Evolutionary conservation across 2,113 vertebrate genomes (phyloP).

Genomic region (Macquaria australasica): DNA sequence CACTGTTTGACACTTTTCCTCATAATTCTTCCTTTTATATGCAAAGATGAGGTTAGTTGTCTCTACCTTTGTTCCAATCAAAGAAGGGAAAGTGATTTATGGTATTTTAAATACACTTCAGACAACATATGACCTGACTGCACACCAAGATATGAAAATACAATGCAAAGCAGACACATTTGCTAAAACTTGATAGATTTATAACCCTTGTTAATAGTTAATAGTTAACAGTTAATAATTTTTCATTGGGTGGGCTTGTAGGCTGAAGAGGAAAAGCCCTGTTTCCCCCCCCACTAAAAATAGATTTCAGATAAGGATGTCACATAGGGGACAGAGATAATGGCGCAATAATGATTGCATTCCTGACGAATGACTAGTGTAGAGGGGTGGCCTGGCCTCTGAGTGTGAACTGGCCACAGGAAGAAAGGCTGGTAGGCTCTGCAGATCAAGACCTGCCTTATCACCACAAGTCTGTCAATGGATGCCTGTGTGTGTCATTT

Average conservation of each 20-base stretch:
- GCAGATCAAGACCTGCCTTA: slow-evolving; percentile 36
- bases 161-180: slow-evolving; percentile 1
- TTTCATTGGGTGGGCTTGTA: too few relatives aligned
- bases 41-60: not conserved
- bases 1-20: not conserved
- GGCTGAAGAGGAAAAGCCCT: slow-evolving; percentile 15
- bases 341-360: slow-evolving; percentile 63
- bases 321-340: slow-evolving; percentile 55
- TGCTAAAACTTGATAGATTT: slow-evolving; percentile 15
- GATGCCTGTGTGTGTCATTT: not conserved
- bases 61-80: not conserved
- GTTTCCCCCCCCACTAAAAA: slow-evolving; percentile 38
- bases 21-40: not conserved
- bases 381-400: slow-evolving; percentile 4
- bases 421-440: slow-evolving; percentile 13
- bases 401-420: slow-evolving; percentile 1
- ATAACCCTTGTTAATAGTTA: not conserved
- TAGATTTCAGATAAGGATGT: slow-evolving; percentile 72
- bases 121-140: not conserved
- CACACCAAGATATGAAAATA: slow-evolving; percentile 3
- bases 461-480: slow-evolving; percentile 8
- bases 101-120: not conserved
- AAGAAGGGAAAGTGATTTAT: not conserved
- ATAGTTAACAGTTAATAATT: too few relatives aligned
- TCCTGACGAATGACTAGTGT: slow-evolving; percentile 39